These are phyloP conservation scores for Geococcyx californianus DNA, from an alignment of 2,113 vertebrate species.

Conservation along the genomic window DNA sequence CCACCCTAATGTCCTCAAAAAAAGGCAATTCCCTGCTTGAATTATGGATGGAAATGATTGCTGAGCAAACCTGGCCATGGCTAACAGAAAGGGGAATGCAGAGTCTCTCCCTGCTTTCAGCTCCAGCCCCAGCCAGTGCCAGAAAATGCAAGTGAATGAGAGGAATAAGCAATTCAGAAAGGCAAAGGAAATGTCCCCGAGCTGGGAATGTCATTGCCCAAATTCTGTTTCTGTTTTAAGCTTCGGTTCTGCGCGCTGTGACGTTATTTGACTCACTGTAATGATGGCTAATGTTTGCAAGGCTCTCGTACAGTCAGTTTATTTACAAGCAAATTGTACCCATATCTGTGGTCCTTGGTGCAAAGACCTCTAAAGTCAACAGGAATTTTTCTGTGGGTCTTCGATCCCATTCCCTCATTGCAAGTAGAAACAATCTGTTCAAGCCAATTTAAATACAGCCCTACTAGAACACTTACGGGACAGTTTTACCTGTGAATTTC, in stretches of 20 bases:
- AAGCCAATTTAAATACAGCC: not conserved
- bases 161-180: not conserved
- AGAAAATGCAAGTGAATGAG: not conserved
- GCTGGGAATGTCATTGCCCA: not conserved
- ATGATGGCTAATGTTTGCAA: not conserved
- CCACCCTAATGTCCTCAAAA: not conserved
- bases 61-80: not conserved
- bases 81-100: not conserved
- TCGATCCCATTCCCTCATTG: not conserved
- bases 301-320: not conserved
- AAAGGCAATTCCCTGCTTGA: not conserved
- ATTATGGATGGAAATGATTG: conserved; percentile 6
- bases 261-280: not conserved
- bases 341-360: not conserved
- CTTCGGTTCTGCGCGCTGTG: not conserved
- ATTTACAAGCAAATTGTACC: not conserved
- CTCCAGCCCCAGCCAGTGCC: not conserved
- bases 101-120: not conserved
- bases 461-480: not conserved
- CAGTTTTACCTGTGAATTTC: not conserved
- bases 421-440: not conserved
- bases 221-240: not conserved
- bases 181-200: not conserved
- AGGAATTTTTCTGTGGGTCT: not conserved
- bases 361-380: not conserved